A percentile compares a stretch with the other conserved stretches of the same genome.
Evolutionary conservation across 2,888 invertebrate genomes (phyloP).

Genomic region (Suillia variegata): DNA sequence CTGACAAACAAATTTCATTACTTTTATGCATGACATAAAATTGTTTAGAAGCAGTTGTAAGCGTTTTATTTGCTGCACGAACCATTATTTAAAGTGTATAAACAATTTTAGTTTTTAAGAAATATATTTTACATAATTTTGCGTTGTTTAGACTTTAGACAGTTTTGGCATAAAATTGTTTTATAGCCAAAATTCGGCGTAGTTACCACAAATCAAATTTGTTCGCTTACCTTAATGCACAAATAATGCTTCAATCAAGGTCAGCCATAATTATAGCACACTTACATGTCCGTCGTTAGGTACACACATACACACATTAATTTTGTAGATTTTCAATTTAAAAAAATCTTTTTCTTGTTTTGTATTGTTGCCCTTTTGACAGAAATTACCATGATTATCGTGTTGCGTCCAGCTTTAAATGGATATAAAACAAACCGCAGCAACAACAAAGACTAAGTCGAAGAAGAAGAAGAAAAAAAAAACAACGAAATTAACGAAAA

Average conservation of each 20-base stretch:
- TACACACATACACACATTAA: background rate
- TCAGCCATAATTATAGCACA: constrained; percentile 1
- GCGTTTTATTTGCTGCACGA: no score
- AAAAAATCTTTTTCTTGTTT: background rate
- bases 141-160: no score
- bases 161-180: no score
- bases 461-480: background rate
- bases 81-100: no score
- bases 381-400: constrained; percentile 6
- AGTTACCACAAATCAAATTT: no score
- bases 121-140: no score
- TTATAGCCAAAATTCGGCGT: no score
- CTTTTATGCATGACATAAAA: no score
- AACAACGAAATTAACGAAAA: constrained; percentile 1
- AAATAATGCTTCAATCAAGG: constrained; percentile 8
- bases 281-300: background rate
- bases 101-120: no score
- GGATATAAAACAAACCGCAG: constrained; percentile 10
- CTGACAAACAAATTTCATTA: no score
- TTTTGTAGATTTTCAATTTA: background rate
- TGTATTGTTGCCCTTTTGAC: background rate
- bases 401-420: background rate
- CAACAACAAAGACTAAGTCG: background rate
- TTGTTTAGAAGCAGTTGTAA: no score
- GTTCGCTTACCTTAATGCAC: background rate